Evolutionary conservation across 1,140 invertebrate genomes (phyloP), one percentile per base, ranked within the genome.

Genomic region (Drosophila novamexicana): DNA sequence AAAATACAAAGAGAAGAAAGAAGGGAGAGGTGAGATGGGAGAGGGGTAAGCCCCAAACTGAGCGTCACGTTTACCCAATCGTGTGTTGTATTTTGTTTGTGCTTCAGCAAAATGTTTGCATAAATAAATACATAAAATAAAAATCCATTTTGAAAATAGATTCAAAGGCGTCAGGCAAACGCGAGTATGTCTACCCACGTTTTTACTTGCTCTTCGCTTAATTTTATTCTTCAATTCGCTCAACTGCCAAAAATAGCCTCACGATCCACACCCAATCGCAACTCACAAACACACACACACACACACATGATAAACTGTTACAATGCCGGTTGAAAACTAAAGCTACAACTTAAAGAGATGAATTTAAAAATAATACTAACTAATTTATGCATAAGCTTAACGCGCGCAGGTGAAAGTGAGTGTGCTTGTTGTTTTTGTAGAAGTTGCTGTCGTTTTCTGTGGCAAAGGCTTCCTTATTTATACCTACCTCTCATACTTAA

Each of bases 401-500:
- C 81, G 77, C 82, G 82, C 75, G 39, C 69, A 86, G 82, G 82
- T 82, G 79, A 85, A 85, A 85, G 80, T 89, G 84, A 83, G 63
- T 77, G 42, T 70, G 50, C 36, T 77, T 22, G 34, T 70, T 58
- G 54, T 64, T 47, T 72, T 14, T 57, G 52, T 63, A 9, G 22
- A 29, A 5, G 22, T 50, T 39, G 18, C 37, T 44, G 40, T 45
- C 16, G 45, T 34, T 29, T 39, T 12, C 49, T 37, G 47, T 36
- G n/a, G 39, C 54, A 47, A 49, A 22, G 37, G 47, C 40, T 54
- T 45, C 29, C 36, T 34, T 32, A 36, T 75, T 42, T 77, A 86
- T 90, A 91, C 91, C 85, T 88, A 92, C 91, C 91, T 92, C 78
- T 92, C 91, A 91, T 92, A 92, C 82, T 92, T 92, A 68, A 92